Conservation (phyloP, 2,797 vertebrate genomes). For the Rhabdophis nuchalis region DNA sequence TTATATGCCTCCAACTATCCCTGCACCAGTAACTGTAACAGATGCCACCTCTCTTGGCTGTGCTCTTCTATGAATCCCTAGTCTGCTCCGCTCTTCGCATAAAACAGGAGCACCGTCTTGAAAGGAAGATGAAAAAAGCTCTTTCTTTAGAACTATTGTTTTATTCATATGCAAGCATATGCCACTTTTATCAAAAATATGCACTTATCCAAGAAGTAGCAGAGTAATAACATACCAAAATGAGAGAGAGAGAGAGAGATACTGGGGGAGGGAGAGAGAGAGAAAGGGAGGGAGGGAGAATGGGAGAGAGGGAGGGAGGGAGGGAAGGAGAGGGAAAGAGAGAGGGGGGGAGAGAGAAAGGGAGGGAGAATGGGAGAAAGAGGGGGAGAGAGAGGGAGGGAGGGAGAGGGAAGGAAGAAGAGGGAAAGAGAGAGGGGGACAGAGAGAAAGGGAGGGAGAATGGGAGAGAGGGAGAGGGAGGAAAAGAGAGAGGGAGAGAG, state of each 20-base stretch:
- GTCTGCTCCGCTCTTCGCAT: not conserved
- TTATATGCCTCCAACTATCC: not conserved
- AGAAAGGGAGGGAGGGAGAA: fast-evolving
- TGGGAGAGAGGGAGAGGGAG: fast-evolving
- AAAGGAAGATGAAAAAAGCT: not conserved
- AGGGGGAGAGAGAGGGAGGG: too few species aligned
- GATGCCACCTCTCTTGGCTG: not conserved
- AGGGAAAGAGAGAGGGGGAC: too few species aligned
- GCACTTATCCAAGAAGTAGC: not conserved
- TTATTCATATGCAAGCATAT: not conserved
- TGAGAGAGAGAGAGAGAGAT: not conserved
- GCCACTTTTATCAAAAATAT: not conserved
- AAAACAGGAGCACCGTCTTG: not conserved
- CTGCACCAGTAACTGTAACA: not conserved
- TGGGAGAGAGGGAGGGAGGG: fast-evolving
- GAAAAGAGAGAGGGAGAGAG: too few species aligned
- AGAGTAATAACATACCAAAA: not conserved
- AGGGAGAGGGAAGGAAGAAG: fast-evolving
- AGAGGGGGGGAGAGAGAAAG: too few species aligned
- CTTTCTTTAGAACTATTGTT: not conserved
- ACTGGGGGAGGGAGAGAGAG: too few species aligned
- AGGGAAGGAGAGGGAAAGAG: too few species aligned
- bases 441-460: too few species aligned
- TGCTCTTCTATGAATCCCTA: not conserved
- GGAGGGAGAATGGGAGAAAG: too few species aligned